A percentile compares a stretch with the other conserved stretches of the same genome.
These are phyloP conservation scores for Sebastes steindachneri DNA, from an alignment of 2,797 vertebrate species.

Conservation along the genomic window DNA sequence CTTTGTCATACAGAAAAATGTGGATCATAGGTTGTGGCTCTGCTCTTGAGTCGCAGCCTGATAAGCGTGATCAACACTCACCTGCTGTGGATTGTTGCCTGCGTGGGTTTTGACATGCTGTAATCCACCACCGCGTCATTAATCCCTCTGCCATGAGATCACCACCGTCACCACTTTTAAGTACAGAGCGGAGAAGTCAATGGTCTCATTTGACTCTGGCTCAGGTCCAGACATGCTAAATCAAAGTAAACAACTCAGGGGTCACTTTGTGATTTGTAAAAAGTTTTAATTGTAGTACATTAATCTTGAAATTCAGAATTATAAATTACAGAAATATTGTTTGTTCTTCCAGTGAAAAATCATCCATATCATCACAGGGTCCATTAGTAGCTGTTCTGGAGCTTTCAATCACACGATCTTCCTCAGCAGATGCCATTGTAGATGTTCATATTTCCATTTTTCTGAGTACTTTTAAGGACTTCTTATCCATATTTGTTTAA, in stretches of 20 bases:
- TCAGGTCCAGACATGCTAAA: background rate
- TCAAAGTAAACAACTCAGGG: background rate
- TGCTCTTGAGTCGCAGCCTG: background rate
- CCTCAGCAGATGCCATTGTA: background rate
- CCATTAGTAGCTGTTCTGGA: background rate
- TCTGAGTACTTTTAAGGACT: background rate
- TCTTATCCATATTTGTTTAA: background rate
- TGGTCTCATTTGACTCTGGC: background rate
- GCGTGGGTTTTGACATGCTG: conserved; percentile 1
- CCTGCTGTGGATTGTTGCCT: conserved; percentile 2
- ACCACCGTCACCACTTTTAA: conserved; percentile 17
- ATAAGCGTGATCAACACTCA: conserved; percentile 20
- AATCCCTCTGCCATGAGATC: conserved; percentile 40
- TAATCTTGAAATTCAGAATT: background rate
- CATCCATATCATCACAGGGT: background rate
- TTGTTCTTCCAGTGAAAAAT: background rate
- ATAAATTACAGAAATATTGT: background rate
- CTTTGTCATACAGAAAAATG: background rate
- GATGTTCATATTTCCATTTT: background rate
- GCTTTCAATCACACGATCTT: background rate
- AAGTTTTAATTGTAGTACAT: background rate
- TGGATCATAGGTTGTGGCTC: background rate
- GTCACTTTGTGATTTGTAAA: background rate
- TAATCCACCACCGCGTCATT: conserved; percentile 52
- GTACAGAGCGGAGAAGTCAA: background rate